Conservation (phyloP, 2,888 invertebrate genomes). For the Agrotis ipsilon region DNA sequence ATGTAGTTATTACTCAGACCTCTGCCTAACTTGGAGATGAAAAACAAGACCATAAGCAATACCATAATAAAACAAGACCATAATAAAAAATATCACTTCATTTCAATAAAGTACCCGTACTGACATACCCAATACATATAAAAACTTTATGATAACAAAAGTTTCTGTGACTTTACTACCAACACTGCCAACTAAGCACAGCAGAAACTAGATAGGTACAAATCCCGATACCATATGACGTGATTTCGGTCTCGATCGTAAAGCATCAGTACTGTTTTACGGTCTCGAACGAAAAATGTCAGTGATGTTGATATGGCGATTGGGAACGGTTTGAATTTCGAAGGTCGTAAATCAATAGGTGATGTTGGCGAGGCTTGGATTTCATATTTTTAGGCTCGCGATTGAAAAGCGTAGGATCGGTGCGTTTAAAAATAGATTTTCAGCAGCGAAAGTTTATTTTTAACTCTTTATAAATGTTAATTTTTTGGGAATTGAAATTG, state of each 20-base stretch:
- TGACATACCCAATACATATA: not conserved
- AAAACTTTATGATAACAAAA: not conserved
- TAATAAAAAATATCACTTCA: not conserved
- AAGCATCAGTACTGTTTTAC: slow-evolving; percentile 30
- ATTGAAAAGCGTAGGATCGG: not conserved
- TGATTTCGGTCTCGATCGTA: slow-evolving; percentile 24
- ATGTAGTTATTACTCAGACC: no score
- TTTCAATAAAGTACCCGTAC: slow-evolving; percentile 6
- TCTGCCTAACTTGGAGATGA: no score
- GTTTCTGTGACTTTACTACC: not conserved
- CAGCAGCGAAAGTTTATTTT: no score
- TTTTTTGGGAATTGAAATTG: no score
- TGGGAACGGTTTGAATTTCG: slow-evolving; percentile 24
- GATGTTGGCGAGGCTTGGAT: not conserved
- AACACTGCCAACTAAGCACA: slow-evolving; percentile 13
- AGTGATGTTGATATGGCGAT: slow-evolving; percentile 22
- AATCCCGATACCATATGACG: not conserved
- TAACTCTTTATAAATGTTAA: no score
- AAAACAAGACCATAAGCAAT: no score
- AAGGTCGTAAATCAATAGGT: slow-evolving; percentile 21
- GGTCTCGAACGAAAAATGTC: slow-evolving; percentile 34
- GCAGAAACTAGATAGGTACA: not conserved
- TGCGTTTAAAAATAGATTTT: no score
- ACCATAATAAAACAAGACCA: no score
- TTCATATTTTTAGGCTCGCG: not conserved